Base-by-base conservation (phyloP, 2,888 invertebrate genomes). In the Euspilapteryx auroguttella region DNA sequence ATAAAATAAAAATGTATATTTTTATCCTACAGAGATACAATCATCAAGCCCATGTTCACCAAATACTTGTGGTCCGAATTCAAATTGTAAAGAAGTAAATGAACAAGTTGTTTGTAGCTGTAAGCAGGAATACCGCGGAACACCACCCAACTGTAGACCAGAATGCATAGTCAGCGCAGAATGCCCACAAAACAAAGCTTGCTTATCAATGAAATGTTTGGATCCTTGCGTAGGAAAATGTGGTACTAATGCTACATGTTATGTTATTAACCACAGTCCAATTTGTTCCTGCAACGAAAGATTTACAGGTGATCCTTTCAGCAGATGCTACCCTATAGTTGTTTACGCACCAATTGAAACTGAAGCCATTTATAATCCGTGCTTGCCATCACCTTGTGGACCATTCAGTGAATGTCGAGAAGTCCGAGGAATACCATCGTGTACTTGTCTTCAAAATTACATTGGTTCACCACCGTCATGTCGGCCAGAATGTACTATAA, bases 51-150 rank as follows among this genome's bases (percentile, higher is more conserved):
- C 89, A 2, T 91, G 91, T 47, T 59, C 76, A 36, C 89, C 89
- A 28, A 84, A 86, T 2, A 89, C 89, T 0, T 93, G 92, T 49
- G 92, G 92, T 21, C 83, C 89, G 4, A 89, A 90, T 47, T 89
- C 90, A 37, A 78, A 85, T 42, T 92, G 92, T 47, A 82, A 83
- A 41, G 85, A 83, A 52, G 53, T 81, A 14, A 87, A 87, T 41
- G 79, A 78, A 14, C 85, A 86, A 64, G 83, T 83, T 1, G 79
- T 85, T 12, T 89, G 89, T 48, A 84, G 85, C 27, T 89, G 89
- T 46, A 56, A 82, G 35, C 76, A 79, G 25, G 78, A 79, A 37
- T 85, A 82, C 42, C 73, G 79, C 29, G 86, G 86, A 25, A 68
- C 66, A 36, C 86, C 85, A 17, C 85, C 85, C 32, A 79, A 79